These are phyloP conservation scores for Holothuria scabra DNA, from an alignment of 53 echinoderm and acorn worm species.

Conservation along the genomic window DNA sequence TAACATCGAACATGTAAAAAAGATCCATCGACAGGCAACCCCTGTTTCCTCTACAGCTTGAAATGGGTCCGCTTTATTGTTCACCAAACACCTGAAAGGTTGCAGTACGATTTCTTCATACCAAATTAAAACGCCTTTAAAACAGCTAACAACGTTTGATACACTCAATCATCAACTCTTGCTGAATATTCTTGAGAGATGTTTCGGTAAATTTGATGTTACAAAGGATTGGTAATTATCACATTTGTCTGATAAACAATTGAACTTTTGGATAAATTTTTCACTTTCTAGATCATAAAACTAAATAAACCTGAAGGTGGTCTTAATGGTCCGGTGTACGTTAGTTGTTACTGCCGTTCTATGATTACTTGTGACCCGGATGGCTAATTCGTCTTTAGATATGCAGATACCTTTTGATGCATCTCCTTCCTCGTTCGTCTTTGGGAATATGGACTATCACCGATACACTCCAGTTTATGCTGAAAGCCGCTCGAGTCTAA, in stretches of 20 bases:
- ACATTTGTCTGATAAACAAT: conserved; percentile 15
- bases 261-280: conserved; percentile 2
- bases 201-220: neutral
- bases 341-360: conserved; percentile 23
- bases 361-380: neutral
- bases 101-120: neutral
- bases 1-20: conserved; percentile 1
- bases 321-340: conserved; percentile 33
- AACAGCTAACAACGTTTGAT: conserved; percentile 15
- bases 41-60: neutral
- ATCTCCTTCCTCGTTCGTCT: too few species aligned
- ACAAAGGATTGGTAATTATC: conserved; percentile 9
- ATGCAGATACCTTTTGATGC: conserved; percentile 49
- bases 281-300: conserved; percentile 10
- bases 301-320: conserved; percentile 9
- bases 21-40: conserved; percentile 18
- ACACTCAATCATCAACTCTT: conserved; percentile 33
- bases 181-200: conserved; percentile 4
- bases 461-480: too few species aligned
- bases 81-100: conserved; percentile 4
- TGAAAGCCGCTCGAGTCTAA: too few species aligned
- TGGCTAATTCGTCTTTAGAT: conserved; percentile 17
- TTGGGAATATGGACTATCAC: too few species aligned
- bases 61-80: neutral
- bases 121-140: conserved; percentile 18